Evolutionary conservation across 1,140 invertebrate genomes (phyloP), one percentile per base, ranked within the genome.

Genomic region (Monomorium pharaonis): DNA sequence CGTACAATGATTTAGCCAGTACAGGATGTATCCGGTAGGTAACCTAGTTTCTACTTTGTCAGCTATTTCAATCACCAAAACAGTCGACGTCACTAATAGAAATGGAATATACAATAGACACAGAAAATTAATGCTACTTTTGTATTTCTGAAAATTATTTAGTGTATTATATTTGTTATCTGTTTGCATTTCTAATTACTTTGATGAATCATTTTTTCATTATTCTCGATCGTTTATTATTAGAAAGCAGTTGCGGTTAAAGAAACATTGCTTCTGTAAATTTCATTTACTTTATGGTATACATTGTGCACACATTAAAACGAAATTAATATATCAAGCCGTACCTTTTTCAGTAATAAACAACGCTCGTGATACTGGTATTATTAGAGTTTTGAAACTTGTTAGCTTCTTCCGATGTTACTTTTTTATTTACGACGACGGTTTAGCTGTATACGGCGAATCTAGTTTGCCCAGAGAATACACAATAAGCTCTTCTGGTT

Each of bases 351-450:
- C 67, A 47, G 67, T 74, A 58, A 83, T 81, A 81, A 81, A 81
- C 78, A 54, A 83, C 37, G 67, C 27, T 33, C 24, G 37, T 83
- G 74, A 74, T 58, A 24, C 51, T 51, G 18, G 67, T 30, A 83
- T 83, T 83, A 74, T 58, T 51, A 27, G 67, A 83, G 78, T 83
- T 83, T 83, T 74, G 37, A 72, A 83, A 83, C 78, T 83, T 58
- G 78, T 83, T 81, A 72, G 58, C 24, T 21, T 21, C 51, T 21
- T 72, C 33, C 24, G 78, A 72, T n/a, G 58, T 16, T 51, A 37
- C 51, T 47, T 83, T 83, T 83, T 83, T 83, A 83, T 72, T 83
- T 83, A 83, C 78, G 51, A 58, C 49, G 51, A 44, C 65, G 49
- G 51, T 37, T 37, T 83, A 69, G 47, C 18, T 72, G 51, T 33